Evolutionary conservation across 2,797 vertebrate genomes (phyloP), one percentile per base, ranked within the genome.

Genomic region (Menidia menidia): DNA sequence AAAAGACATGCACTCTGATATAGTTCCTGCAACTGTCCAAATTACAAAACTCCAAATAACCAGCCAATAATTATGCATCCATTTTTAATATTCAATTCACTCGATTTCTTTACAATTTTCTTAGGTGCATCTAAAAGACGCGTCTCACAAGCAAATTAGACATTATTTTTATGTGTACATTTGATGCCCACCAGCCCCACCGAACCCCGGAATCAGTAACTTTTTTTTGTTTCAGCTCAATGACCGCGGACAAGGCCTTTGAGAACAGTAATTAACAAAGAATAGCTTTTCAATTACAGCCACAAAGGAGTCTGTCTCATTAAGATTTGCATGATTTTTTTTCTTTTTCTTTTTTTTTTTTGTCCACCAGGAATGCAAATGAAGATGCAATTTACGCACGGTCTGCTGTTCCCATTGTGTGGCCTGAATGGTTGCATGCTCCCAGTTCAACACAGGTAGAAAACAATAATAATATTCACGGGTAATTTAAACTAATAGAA

Each of bases 221-320:
- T 87, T 92, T 86, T 81, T 86, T 90, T 92, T 93, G 88, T 92
- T 87, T 93, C 90, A 92, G 85, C 88, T 74, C 92, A 85, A 81
- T 93, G 91, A 91, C 89, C 89, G 81, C 75, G 90, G 87, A 91
- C 89, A 88, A 90, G 89, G 81, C 88, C 80, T 91, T 88, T 87
- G 84, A 87, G 89, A 90, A 90, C 83, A 84, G 87, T 92, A 93
- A 94, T 94, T 93, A 93, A 94, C 89, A 89, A 86, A 90, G 88
- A 92, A 92, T 91, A 80, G 87, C 76, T 92, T 93, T 94, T 94
- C 94, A 94, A 93, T 92, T 91, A 93, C 88, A 81, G 73, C 57
- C 82, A 93, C 93, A 95, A 94, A 92, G 77, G 91, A 88, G 83
- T 91, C 87, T 88, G 93, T 92, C 92, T 94, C 91, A 93, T 94